Conservation (phyloP, 1,140 invertebrate genomes). For the Drosophila bocqueti region DNA sequence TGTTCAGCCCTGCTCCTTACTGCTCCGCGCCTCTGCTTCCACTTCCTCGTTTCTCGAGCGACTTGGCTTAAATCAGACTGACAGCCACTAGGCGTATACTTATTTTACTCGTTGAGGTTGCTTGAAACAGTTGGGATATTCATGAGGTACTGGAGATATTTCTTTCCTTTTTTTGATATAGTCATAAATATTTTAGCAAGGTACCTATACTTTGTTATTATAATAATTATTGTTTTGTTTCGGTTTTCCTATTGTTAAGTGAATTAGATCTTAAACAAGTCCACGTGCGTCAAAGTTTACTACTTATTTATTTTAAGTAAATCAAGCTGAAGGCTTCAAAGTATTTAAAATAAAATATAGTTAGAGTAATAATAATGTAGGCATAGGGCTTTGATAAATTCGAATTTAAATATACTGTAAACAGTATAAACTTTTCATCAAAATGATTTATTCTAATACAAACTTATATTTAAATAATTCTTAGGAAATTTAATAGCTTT, state of each 20-base stretch:
- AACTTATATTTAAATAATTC: neutral
- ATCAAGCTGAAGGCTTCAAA: neutral
- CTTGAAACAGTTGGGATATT: neutral
- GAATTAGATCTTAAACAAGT: neutral
- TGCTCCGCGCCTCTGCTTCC: conserved; percentile 3
- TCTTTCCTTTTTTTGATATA: neutral
- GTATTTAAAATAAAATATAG: neutral
- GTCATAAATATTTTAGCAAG: neutral
- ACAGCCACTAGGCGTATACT: conserved; percentile 75
- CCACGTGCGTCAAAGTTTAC: neutral
- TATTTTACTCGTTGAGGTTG: conserved; percentile 32
- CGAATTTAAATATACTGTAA: neutral
- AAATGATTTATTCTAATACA: neutral
- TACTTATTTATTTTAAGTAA: neutral
- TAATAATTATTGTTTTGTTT: neutral
- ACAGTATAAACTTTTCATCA: neutral
- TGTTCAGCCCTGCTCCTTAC: conserved; percentile 39
- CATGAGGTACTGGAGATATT: neutral
- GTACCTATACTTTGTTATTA: neutral
- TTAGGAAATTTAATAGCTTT: accelerated
- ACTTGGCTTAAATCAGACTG: conserved; percentile 33
- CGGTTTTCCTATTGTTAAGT: neutral
- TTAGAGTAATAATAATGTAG: neutral
- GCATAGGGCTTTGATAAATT: neutral
- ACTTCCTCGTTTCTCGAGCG: conserved; percentile 32